These are phyloP conservation scores for Pammene aurita DNA, from an alignment of 2,888 invertebrate genomes.

Conservation along the genomic window DNA sequence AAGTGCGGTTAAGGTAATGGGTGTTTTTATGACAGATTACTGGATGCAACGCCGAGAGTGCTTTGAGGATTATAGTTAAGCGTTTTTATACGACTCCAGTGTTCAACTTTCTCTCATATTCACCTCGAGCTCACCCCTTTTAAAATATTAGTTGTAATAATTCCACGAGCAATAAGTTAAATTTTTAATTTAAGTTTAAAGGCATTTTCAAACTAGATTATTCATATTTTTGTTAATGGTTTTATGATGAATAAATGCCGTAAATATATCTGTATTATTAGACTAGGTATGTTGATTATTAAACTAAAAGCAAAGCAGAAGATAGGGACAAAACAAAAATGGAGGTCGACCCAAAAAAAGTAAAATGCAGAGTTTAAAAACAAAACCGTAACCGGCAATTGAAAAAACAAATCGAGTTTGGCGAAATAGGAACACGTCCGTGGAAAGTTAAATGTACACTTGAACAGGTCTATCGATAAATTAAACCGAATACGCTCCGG, in stretches of 20 bases:
- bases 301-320: not conserved
- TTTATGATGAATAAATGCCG: slow-evolving; percentile 13
- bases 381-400: slow-evolving; percentile 13
- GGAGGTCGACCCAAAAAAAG: slow-evolving; percentile 12
- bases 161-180: not conserved
- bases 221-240: not conserved
- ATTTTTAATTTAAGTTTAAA: slow-evolving; percentile 1
- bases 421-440: slow-evolving; percentile 7
- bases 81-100: slow-evolving; percentile 30
- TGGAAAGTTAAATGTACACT: slow-evolving; percentile 21
- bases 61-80: slow-evolving; percentile 23
- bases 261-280: not conserved
- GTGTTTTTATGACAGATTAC: slow-evolving; percentile 34
- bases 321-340: slow-evolving; percentile 1
- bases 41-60: slow-evolving; percentile 22
- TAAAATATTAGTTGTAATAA: slow-evolving; percentile 6
- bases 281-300: not conserved
- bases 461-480: slow-evolving; percentile 39
- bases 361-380: slow-evolving; percentile 8
- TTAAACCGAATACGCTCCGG: slow-evolving; percentile 39
- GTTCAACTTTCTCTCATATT: slow-evolving; percentile 9
- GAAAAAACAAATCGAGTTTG: slow-evolving; percentile 22
- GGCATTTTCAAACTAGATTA: not conserved
- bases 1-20: slow-evolving; percentile 29
- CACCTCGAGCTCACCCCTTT: slow-evolving; percentile 1